phyloP scores from a whole-genome alignment of 2,888 invertebrate species.

The Idaea biselata region DNA sequence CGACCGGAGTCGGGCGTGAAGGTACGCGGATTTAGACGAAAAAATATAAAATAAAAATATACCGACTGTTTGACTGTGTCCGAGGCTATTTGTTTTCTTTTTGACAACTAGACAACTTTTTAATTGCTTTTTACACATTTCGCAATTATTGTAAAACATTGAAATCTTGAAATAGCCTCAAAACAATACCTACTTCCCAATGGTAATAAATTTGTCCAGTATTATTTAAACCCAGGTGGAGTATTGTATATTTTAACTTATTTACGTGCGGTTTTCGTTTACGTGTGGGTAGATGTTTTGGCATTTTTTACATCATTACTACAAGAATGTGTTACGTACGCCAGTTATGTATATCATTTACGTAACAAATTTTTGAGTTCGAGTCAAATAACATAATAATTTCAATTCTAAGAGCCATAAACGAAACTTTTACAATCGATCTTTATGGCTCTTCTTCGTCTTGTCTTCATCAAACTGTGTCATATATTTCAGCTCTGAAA shows the following conservation, averaged over 20 bases:
- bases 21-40: constrained; percentile 39
- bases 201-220: neutral
- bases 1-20: constrained; percentile 41
- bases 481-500: constrained; percentile 65
- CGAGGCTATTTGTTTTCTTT: constrained; percentile 44
- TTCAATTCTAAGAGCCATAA: constrained; percentile 16
- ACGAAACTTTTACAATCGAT: constrained; percentile 31
- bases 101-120: constrained; percentile 40
- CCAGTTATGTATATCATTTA: constrained; percentile 28
- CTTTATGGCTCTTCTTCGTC: constrained; percentile 38
- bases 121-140: constrained; percentile 25
- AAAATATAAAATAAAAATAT: constrained; percentile 42
- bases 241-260: constrained; percentile 12
- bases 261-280: constrained; percentile 23
- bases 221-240: neutral
- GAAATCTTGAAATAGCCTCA: neutral
- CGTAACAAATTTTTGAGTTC: constrained; percentile 23
- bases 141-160: neutral
- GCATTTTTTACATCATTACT: constrained; percentile 24
- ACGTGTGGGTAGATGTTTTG: constrained; percentile 24
- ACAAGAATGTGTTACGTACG: constrained; percentile 22
- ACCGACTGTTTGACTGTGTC: constrained; percentile 28
- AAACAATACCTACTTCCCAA: neutral
- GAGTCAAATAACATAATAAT: constrained; percentile 25
- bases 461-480: constrained; percentile 66